These are phyloP conservation scores for Corapipo altera DNA, from an alignment of 2,113 vertebrate genomes.

Conservation along the genomic window DNA sequence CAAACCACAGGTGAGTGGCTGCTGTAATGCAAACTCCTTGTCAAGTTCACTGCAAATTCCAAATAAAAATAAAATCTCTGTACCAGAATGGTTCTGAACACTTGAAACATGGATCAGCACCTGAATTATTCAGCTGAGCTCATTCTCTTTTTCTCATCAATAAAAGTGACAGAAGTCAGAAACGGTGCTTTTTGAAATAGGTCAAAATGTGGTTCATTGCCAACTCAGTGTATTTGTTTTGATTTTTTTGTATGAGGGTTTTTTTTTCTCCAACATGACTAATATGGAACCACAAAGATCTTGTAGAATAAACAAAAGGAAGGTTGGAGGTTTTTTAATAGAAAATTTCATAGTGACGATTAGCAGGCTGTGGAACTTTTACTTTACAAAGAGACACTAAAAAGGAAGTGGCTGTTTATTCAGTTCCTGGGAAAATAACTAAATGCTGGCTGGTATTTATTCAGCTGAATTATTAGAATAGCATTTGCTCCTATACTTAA, in stretches of 20 bases:
- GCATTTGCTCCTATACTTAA: constrained; percentile 29
- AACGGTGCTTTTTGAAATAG: background rate
- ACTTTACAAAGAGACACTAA: constrained; percentile 67
- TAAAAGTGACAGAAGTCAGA: background rate
- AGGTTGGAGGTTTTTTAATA: constrained; percentile 54
- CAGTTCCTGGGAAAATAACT: constrained; percentile 81
- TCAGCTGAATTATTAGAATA: constrained; percentile 79
- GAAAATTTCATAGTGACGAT: constrained; percentile 66
- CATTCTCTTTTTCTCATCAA: background rate
- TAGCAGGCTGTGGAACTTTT: constrained; percentile 56
- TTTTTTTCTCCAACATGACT: background rate
- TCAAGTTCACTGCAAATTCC: background rate
- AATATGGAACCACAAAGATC: constrained; percentile 21
- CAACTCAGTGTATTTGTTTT: background rate
- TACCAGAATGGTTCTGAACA: background rate
- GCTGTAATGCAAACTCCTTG: background rate
- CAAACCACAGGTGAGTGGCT: background rate
- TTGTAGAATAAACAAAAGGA: constrained; percentile 41
- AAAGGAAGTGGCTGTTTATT: constrained; percentile 80
- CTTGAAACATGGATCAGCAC: background rate
- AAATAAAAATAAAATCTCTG: background rate
- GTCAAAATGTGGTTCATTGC: background rate
- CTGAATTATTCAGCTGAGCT: background rate
- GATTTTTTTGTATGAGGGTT: background rate
- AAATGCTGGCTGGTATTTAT: constrained; percentile 76